A percentile compares a stretch with the other conserved stretches of the same genome.
phyloP scores from a whole-genome alignment of 2,888 invertebrate species.

The Plagodis dolabraria region DNA sequence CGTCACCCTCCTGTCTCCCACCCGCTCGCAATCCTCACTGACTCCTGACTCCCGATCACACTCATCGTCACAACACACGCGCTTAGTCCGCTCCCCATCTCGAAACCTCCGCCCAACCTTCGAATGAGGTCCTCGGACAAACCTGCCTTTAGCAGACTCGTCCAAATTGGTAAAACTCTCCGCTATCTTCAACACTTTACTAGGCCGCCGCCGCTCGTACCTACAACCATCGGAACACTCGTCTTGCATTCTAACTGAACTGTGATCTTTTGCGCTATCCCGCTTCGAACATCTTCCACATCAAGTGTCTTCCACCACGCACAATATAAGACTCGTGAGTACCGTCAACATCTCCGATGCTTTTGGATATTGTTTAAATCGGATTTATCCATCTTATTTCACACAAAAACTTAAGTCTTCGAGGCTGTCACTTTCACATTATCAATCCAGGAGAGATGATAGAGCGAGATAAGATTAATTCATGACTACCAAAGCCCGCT shows the following conservation, averaged over 20 bases:
- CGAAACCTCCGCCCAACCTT: slow-evolving; percentile 68
- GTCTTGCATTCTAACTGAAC: slow-evolving; percentile 80
- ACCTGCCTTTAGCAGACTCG: slow-evolving; percentile 77
- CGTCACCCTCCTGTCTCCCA: slow-evolving; percentile 75
- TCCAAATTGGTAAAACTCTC: slow-evolving; percentile 83
- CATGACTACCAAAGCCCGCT: slow-evolving; percentile 43
- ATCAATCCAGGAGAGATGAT: slow-evolving; percentile 50
- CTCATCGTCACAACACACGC: slow-evolving; percentile 79
- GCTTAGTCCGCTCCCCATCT: slow-evolving; percentile 71
- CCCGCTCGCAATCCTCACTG: slow-evolving; percentile 77
- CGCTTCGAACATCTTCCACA: slow-evolving; percentile 74
- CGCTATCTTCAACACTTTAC: slow-evolving; percentile 81
- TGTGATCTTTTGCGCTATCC: slow-evolving; percentile 65
- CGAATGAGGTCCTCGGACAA: slow-evolving; percentile 76
- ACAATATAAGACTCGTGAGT: slow-evolving; percentile 51
- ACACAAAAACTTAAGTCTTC: slow-evolving; percentile 68
- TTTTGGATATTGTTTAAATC: slow-evolving; percentile 68
- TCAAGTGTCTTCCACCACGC: slow-evolving; percentile 68
- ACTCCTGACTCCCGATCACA: slow-evolving; percentile 81
- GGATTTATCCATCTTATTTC: slow-evolving; percentile 70
- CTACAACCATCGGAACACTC: slow-evolving; percentile 73
- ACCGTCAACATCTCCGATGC: slow-evolving; percentile 56
- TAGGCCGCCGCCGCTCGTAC: slow-evolving; percentile 78
- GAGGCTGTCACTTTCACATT: slow-evolving; percentile 79
- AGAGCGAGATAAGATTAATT: slow-evolving; percentile 46